Evolutionary conservation across 1,140 invertebrate species (phyloP).

Genomic region (Microplitis demolitor): DNA sequence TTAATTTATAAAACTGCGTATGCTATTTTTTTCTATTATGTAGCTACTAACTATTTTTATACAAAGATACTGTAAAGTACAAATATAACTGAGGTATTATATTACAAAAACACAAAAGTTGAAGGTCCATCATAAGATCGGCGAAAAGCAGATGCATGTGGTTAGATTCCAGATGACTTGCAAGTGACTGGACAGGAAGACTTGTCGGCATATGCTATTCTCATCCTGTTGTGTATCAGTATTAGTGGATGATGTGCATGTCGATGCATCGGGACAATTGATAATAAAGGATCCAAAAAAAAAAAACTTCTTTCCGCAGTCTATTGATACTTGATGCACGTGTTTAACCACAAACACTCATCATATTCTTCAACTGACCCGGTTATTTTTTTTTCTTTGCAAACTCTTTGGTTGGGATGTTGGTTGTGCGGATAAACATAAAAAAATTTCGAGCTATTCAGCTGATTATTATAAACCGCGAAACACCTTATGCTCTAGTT

Average conservation of each 20-base stretch:
- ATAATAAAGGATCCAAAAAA: slow-evolving; percentile 18
- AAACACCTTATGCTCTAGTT: not conserved
- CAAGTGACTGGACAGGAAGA: slow-evolving; percentile 21
- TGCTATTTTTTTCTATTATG: too few species aligned
- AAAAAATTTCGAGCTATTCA: not conserved
- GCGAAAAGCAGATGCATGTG: slow-evolving; percentile 10
- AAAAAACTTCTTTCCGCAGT: not conserved
- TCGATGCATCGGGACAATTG: slow-evolving; percentile 19
- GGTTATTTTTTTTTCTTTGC: slow-evolving; percentile 40
- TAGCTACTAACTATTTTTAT: too few species aligned
- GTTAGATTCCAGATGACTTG: slow-evolving; percentile 22
- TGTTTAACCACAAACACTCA: slow-evolving; percentile 45
- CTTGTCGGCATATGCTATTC: not conserved
- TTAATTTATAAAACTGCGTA: too few species aligned
- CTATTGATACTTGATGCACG: slow-evolving; percentile 33
- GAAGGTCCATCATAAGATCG: not conserved
- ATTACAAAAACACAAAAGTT: not conserved
- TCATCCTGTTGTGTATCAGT: not conserved
- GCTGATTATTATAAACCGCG: not conserved
- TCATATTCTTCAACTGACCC: slow-evolving; percentile 34
- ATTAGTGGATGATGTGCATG: not conserved
- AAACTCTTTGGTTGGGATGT: slow-evolving; percentile 11
- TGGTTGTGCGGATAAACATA: too few species aligned
- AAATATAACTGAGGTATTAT: not conserved
- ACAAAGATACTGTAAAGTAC: too few species aligned